Evolutionary conservation across 2,797 vertebrate genomes (phyloP), one percentile per base, ranked within the genome.

Genomic region (Manis javanica): DNA sequence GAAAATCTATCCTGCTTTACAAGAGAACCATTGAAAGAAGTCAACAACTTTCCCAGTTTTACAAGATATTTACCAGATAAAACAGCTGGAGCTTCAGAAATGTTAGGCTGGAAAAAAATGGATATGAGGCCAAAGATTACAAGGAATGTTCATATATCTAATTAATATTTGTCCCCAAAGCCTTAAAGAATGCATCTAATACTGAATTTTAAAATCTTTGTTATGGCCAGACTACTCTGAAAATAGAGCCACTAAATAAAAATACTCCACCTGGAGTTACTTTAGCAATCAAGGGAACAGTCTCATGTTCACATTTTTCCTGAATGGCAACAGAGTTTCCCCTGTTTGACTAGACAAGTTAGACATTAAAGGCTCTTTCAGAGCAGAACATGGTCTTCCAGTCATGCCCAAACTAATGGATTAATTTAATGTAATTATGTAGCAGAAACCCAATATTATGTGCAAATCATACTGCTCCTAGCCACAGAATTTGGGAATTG

Each of bases 51-150:
- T 61, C 14, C 34, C 7, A 49, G 78, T 61, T 95, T 86, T 69
- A 86, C 18, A 94, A 89, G 91, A 63, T 86, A 69, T 78, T 94
- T 90, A 87, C 24, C n/a, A 68, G 51, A 61, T 53, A 15, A 53
- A 90, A 18, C 19, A 92, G 49, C 37, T 81, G 66, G n/a, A 91
- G 23, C n/a, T 55, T 89, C 46, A 21, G 61, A 71, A 91, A 82
- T 21, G 1, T 46, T 72, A 71, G 37, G 18, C 82, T 81, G 46
- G 46, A 82, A 59, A 71, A 59, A 85, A 71, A 85, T 16, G 24
- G 4, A 9, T 53, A 51, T 34, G 29, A 46, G 37, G n/a, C 23
- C 88, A 68, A 72, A 94, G 37, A 53, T 15, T 4, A 79, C n/a
- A 81, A 85, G 66, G 34, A 37, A 29, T 7, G 7, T 71, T 84